These are phyloP conservation scores for Diadegma fenestrale DNA, from an alignment of 2,888 invertebrate genomes.

Conservation along the genomic window DNA sequence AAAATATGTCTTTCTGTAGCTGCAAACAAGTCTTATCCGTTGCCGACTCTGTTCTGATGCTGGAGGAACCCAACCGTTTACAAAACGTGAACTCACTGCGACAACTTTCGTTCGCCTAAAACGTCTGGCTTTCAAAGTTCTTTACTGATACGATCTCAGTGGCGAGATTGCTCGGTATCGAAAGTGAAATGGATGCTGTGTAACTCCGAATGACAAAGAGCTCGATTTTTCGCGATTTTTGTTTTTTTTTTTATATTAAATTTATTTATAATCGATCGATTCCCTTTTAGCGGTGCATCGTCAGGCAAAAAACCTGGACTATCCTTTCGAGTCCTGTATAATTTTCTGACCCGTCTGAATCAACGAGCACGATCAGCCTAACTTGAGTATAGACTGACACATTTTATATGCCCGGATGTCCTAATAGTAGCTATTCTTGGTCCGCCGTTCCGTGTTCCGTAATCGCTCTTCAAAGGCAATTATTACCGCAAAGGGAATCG, in stretches of 20 bases:
- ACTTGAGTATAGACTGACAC: slow-evolving; percentile 43
- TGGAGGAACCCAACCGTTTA: slow-evolving; percentile 43
- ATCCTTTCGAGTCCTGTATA: not conserved
- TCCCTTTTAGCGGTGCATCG: not conserved
- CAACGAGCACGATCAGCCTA: slow-evolving; percentile 30
- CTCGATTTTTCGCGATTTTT: not conserved
- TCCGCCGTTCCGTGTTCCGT: slow-evolving; percentile 6
- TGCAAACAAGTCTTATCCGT: slow-evolving; percentile 73
- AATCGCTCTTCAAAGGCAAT: slow-evolving; percentile 30
- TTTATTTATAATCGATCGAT: not conserved
- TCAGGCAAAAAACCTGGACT: not conserved
- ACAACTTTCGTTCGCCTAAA: slow-evolving; percentile 13
- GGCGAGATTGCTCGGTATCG: slow-evolving; percentile 7
- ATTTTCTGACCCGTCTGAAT: slow-evolving; percentile 15
- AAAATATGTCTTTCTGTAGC: slow-evolving; percentile 75
- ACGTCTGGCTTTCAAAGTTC: not conserved
- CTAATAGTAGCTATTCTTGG: slow-evolving; percentile 57
- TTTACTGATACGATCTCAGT: slow-evolving; percentile 18
- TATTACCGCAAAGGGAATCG: slow-evolving; percentile 39
- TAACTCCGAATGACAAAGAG: slow-evolving; percentile 3
- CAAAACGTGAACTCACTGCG: slow-evolving; percentile 35
- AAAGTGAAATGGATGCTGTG: slow-evolving; percentile 19
- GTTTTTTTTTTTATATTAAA: too few species aligned
- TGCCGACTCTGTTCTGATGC: slow-evolving; percentile 12
- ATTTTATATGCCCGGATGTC: slow-evolving; percentile 54